phyloP scores from a whole-genome alignment of 1,140 invertebrate species.

The Thaumetopoea pityocampa region DNA sequence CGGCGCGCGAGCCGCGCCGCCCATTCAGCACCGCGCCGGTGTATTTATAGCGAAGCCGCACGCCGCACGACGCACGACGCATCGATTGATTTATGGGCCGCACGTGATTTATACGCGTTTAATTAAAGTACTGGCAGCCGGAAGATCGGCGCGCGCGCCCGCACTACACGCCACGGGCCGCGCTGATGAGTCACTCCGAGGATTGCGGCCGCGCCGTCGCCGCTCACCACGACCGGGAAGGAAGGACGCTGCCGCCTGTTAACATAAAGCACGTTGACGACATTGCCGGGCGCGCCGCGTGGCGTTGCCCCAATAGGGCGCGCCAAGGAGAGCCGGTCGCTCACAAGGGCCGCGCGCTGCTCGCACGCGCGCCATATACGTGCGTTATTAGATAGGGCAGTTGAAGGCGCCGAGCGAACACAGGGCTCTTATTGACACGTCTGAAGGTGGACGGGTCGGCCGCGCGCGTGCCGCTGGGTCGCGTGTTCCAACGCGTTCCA shows the following conservation, averaged over 20 bases:
- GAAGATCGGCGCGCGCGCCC: conserved; percentile 25
- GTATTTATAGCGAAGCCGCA: conserved; percentile 6
- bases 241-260: neutral
- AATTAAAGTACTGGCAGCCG: conserved; percentile 58
- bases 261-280: neutral
- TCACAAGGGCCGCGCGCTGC: conserved; percentile 10
- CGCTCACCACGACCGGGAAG: neutral
- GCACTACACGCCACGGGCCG: neutral
- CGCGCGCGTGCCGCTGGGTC: neutral
- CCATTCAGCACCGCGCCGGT: conserved; percentile 1
- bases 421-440: conserved; percentile 36
- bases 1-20: conserved; percentile 1
- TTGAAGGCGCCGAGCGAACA: conserved; percentile 18
- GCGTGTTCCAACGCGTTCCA: neutral
- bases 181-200: conserved; percentile 14
- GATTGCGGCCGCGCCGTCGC: neutral
- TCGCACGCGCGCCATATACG: conserved; percentile 21
- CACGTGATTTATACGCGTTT: conserved; percentile 54
- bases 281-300: neutral
- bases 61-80: conserved; percentile 16
- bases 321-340: conserved; percentile 3
- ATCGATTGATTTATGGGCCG: conserved; percentile 40
- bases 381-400: conserved; percentile 24
- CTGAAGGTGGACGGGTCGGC: conserved; percentile 8
- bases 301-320: neutral